Evolutionary conservation across 2,888 invertebrate genomes (phyloP).

Genomic region (Polydrusus pterygomalis): DNA sequence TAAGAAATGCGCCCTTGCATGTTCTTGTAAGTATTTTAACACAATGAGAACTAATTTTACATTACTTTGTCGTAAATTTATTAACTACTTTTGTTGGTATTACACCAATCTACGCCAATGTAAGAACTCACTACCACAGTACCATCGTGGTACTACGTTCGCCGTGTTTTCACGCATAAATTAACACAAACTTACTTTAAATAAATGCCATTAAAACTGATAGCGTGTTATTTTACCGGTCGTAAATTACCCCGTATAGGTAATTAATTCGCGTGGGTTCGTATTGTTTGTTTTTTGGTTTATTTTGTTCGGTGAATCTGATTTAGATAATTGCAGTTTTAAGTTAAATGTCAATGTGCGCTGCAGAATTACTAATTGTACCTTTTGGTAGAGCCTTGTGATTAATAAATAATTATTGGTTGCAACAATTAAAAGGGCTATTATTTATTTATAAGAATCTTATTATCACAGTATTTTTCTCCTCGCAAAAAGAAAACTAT

Average conservation of each 20-base stretch:
- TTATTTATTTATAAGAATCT: too few species aligned
- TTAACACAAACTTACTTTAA: constrained; percentile 53
- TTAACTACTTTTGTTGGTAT: too few species aligned
- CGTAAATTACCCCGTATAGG: constrained; percentile 53
- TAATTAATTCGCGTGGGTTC: constrained; percentile 54
- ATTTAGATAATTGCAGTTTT: constrained; percentile 26
- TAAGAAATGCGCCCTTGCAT: too few species aligned
- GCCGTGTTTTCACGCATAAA: constrained; percentile 51
- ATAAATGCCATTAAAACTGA: constrained; percentile 54
- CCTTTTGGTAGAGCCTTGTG: neutral
- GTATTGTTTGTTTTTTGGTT: constrained; percentile 53
- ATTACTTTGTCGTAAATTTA: too few species aligned
- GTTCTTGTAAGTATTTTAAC: too few species aligned
- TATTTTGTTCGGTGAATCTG: constrained; percentile 32
- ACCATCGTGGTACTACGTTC: constrained; percentile 43
- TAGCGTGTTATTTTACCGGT: constrained; percentile 53
- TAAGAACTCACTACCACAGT: constrained; percentile 21
- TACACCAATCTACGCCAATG: too few species aligned
- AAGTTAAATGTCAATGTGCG: constrained; percentile 26
- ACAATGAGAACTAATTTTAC: too few species aligned
- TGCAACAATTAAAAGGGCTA: too few species aligned
- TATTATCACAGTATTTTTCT: too few species aligned
- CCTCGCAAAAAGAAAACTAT: too few species aligned
- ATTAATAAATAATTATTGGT: neutral
- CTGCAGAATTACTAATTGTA: constrained; percentile 12